Evolutionary conservation across 2,113 vertebrate species (phyloP).

Genomic region (Psettodes erumei): DNA sequence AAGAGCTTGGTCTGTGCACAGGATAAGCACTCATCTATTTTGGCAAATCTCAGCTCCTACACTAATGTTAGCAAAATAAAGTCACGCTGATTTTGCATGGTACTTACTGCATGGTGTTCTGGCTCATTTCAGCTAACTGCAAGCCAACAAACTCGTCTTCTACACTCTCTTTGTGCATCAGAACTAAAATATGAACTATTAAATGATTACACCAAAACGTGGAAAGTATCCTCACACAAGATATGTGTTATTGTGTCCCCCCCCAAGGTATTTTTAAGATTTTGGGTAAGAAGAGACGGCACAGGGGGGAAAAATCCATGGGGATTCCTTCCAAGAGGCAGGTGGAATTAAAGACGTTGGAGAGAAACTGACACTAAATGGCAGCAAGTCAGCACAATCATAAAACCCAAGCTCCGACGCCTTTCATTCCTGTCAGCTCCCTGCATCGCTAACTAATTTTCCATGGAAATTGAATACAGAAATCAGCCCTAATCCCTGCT

Average conservation of each 20-base stretch:
- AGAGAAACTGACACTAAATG: constrained; percentile 26
- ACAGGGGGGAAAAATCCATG: not conserved
- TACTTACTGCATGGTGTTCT: not conserved
- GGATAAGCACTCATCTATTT: not conserved
- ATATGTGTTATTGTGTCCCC: not conserved
- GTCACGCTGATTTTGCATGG: not conserved
- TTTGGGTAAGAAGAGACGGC: constrained; percentile 8
- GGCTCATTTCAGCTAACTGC: constrained; percentile 19
- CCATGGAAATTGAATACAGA: constrained; percentile 57
- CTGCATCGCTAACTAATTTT: constrained; percentile 32
- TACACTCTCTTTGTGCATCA: constrained; percentile 14
- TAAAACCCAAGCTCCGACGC: constrained; percentile 1
- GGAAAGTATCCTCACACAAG: constrained; percentile 23
- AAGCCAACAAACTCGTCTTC: constrained; percentile 28
- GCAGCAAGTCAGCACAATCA: constrained; percentile 24
- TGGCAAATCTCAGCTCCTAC: not conserved
- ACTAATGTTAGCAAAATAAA: constrained; percentile 16
- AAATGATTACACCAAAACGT: constrained; percentile 24
- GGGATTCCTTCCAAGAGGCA: constrained; percentile 17
- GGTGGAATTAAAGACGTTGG: constrained; percentile 19
- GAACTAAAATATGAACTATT: constrained; percentile 19
- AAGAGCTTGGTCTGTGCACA: not conserved
- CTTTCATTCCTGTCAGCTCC: constrained; percentile 34
- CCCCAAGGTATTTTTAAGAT: not conserved
- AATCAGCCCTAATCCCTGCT: constrained; percentile 48